Conservation (phyloP, 1,140 invertebrate species). For the Globodera rostochiensis region DNA sequence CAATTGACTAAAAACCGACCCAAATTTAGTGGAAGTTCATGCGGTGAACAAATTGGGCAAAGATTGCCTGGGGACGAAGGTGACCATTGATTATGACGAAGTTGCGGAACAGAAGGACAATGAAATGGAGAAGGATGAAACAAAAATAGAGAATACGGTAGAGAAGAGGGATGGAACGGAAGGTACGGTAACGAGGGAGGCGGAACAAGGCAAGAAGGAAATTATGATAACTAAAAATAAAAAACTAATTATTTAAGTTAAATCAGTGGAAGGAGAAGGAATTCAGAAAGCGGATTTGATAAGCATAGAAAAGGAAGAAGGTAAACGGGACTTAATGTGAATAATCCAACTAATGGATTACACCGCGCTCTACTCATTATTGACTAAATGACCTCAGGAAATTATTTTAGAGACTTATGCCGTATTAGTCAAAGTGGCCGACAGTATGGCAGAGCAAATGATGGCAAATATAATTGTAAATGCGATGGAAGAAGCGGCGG, state of each 20-base stretch:
- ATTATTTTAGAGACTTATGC: conserved; percentile 55
- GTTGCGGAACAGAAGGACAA: neutral
- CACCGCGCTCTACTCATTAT: too few species aligned
- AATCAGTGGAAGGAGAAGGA: neutral
- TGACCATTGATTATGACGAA: conserved; percentile 50
- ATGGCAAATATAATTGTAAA: conserved; percentile 60
- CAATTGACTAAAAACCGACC: neutral
- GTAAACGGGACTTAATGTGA: conserved; percentile 6
- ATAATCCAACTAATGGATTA: neutral
- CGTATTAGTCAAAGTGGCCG: conserved; percentile 61
- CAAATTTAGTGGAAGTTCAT: conserved; percentile 48
- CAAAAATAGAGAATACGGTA: neutral
- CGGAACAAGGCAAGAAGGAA: neutral
- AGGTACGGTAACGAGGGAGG: neutral
- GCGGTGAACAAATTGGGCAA: conserved; percentile 54
- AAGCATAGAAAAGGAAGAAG: conserved; percentile 25
- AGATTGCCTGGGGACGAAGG: conserved; percentile 44
- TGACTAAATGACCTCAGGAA: neutral
- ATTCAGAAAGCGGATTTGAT: neutral
- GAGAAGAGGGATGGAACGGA: neutral
- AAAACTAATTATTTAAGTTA: neutral
- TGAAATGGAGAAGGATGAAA: neutral
- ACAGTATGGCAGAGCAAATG: conserved; percentile 53
- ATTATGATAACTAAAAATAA: neutral
- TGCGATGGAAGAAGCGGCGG: conserved; percentile 43